Evolutionary conservation across 2,888 invertebrate species (phyloP), one percentile per base, ranked within the genome.

Genomic region (Amphipoea oculea): DNA sequence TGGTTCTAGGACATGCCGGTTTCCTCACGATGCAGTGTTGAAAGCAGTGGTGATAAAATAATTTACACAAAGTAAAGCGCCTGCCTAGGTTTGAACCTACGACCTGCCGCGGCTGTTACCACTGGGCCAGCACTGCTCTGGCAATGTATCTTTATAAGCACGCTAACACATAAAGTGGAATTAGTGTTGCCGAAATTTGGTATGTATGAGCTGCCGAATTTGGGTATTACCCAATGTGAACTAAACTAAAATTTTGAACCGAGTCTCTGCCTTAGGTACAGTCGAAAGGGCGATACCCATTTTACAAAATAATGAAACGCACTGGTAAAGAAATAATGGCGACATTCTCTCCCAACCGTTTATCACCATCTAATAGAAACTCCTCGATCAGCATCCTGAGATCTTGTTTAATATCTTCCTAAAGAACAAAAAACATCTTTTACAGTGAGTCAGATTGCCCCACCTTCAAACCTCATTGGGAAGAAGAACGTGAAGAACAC

Each of bases 391-490:
- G 20, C 42, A 54, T 0, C n/a, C 5, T 4, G 29, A n/a, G 23
- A 51, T 23, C 11, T 51, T 11, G 4, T 9, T 79, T 5, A 48
- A 68, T 14, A 60, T 23, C 17, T n/a, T 40, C 40, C 12, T 40
- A 65, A 65, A 11, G 17, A n/a, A 71, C 11, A 29, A 48, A 62
- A 42, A 12, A 67, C 4, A 29, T 40, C 0, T 74, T 65, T 40
- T 81, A 0, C 91, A 96, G 96, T 82, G 95, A 95, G 80, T 92
- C 94, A 0, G 96, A 96, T 74, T 95, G 94, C 86, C 93, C 93
- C 0, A 89, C 92, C 17, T 93, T 94, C 88, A 95, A 95, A 81
- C 90, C 93, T 3, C 94, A 93, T 23, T 94, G 94, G 86, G 96
- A 95, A 89, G 96, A 95, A 36, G 89, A 90, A 65, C 78, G 78